Evolutionary conservation across 2,888 invertebrate species (phyloP).

Genomic region (Andrena praecox): DNA sequence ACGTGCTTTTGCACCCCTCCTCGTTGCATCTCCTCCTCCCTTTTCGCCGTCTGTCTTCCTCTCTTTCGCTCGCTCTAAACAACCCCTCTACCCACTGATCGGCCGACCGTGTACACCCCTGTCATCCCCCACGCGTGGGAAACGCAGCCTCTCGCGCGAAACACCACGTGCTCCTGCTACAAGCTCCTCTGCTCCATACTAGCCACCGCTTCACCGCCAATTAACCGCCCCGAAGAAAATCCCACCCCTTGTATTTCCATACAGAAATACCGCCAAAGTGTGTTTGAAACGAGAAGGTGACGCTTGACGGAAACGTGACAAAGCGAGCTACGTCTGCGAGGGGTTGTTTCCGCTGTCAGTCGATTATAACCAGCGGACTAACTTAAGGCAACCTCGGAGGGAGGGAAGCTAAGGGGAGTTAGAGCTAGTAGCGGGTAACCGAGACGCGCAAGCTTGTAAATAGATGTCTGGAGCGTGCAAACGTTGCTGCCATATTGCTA

Average conservation of each 20-base stretch:
- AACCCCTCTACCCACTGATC: slow-evolving; percentile 75
- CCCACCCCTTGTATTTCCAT: background rate
- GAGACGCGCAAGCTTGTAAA: slow-evolving; percentile 78
- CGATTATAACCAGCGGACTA: slow-evolving; percentile 41
- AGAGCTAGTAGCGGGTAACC: slow-evolving; percentile 68
- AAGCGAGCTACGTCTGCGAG: slow-evolving; percentile 10
- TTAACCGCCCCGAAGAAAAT: background rate
- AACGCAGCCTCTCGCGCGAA: slow-evolving; percentile 67
- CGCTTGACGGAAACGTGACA: background rate
- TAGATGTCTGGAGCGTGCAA: slow-evolving; percentile 78
- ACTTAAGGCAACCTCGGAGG: slow-evolving; percentile 25
- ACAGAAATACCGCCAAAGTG: background rate
- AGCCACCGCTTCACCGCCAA: background rate
- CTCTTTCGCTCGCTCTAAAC: slow-evolving; percentile 79
- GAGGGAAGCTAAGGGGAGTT: slow-evolving; percentile 61
- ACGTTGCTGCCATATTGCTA: slow-evolving; percentile 57
- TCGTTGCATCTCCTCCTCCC: slow-evolving; percentile 55
- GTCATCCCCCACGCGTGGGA: slow-evolving; percentile 66
- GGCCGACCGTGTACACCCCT: slow-evolving; percentile 70
- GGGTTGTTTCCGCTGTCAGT: slow-evolving; percentile 38
- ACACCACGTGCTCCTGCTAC: slow-evolving; percentile 64
- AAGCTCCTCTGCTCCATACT: background rate
- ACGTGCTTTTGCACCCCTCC: slow-evolving; percentile 79
- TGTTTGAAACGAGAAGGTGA: background rate
- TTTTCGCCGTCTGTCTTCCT: slow-evolving; percentile 65